Evolutionary conservation across 2,888 invertebrate species (phyloP), one percentile per base, ranked within the genome.

Genomic region (Allacma fusca): DNA sequence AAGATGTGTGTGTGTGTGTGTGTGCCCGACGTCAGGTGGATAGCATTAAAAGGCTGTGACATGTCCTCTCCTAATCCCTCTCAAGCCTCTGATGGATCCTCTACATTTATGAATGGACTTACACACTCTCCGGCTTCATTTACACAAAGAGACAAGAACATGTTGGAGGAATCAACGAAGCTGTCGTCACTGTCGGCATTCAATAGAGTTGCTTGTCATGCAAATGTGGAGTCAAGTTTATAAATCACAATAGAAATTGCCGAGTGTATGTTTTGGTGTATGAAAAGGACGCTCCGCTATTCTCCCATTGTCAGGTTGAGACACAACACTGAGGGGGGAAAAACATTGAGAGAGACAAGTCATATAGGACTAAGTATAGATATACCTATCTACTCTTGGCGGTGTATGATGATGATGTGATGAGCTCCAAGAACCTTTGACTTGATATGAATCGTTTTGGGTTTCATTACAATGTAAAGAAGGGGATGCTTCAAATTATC

Each of bases 151-250:
- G 62, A 62, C 62, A 62, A 62, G 62, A 62, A 26, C 62, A 62
- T 13, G 62, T 62, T 62, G 62, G 62, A 4, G 62, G 12, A 62
- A 62, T 62, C 62, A 62, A 62, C 23, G 62, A 62, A 62, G 23
- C 62, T 62, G 62, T 62, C 62, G 62, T 62, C 62, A 62, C 62
- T 24, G 62, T 62, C 62, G 62, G 62, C 62, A 23, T 62, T 62
- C 62, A 62, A 62, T 62, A 62, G 62, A 62, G 24, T 62, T 62
- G 62, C 62, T 62, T 24, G 62, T 62, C 62, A 62, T 62, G 62
- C 62, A 62, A 21, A 62, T n/a, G 5, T 12, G 2, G 12, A 23
- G 26, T 62, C 62, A 62, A 24, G 62, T 62, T 23, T 24, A 62
- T 62, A 62, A 62, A 62, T 24, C 57, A 57, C 7, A 21, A 21